Evolutionary conservation across 2,113 vertebrate species (phyloP), one percentile per base, ranked within the genome.

Genomic region (Notothenia rossii): DNA sequence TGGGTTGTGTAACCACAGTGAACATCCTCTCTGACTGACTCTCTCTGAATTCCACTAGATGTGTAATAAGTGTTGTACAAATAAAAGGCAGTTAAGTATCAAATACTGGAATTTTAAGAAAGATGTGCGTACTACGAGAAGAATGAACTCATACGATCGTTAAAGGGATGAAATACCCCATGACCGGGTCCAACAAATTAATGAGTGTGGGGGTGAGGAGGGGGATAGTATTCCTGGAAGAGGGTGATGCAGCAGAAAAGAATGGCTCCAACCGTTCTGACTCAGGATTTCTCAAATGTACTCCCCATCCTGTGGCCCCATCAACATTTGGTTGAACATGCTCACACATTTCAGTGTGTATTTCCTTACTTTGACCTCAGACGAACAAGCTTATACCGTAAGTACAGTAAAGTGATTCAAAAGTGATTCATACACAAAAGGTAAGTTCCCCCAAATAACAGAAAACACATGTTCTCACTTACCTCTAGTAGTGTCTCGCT

Each of bases 161-260:
- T 85, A 85, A 72, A 61, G 59, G 46, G 61, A 66, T 86, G 75
- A 69, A 80, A 78, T 46, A 75, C 65, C n/a, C 71, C 72, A 22
- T 75, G 63, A 72, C 54, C 18, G 3, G 14, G 86, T 78, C 64
- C 36, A 74, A 70, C 48, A 72, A 50, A 77, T 83, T 86, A 85
- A 75, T 75, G 80, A 66, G 10, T 58, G 50, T 20, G 71, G 60
- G 78, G 43, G 14, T 63, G 74, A 46, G 60, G 76, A 56, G 62
- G 82, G 82, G 88, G 77, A 18, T 45, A 51, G 71, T 82, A 5
- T 94, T 94, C 85, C 94, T 91, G 92, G 91, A 91, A 94, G 87
- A 11, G 74, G 40, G 51, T 94, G 93, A 95, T 82, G 73, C 83
- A 88, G 91, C 81, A 82, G 73, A 81, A 75, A 90, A 90, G 89